Base-by-base conservation (phyloP, 1,140 invertebrate genomes). In the Diachasmimorpha longicaudata region DNA sequence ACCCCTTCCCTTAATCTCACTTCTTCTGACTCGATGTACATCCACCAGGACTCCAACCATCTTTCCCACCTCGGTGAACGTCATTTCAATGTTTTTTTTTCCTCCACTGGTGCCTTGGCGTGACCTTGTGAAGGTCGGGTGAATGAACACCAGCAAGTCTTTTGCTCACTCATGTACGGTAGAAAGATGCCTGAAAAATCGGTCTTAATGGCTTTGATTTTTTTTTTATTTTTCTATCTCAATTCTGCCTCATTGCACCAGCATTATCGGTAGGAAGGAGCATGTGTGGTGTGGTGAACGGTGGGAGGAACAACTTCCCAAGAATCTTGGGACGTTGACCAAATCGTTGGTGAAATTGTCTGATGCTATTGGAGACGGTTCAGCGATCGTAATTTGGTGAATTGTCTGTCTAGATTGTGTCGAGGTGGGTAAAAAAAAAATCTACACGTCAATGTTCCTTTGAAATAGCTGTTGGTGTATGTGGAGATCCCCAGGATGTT, bases 91-190 rank as follows among this genome's bases (percentile, higher is more conserved):
- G 66, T 16, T 77, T 75, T 76, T 74, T 72, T 77, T 73, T 67
- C 48, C 70, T 75, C 46, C 75, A 68, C 55, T 52, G 39, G 72
- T 77, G 72, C 58, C 75, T 79, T n/a, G 76, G 71, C 75, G 81
- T 88, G 87, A 87, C 87, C 87, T 88, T 88, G 88, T 85, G 82
- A 88, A 88, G 87, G 86, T 85, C 86, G 85, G 87, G 88, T 88
- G 86, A 88, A 89, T 84, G 87, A 88, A 89, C 88, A 88, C 82
- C 78, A 52, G 48, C 48, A 52, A 52, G 48, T 52, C 48, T 52
- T 52, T 52, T 52, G 48, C 48, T 52, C 48, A 52, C 48, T 52
- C 48, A 52, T 52, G 48, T 52, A 52, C 48, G 48, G 48, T 52
- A 16, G 48, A 52, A 19, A 52, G 48, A 52, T 52, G 48, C 11